Percentiles rank a stretch among this genome's conserved stretches.
phyloP scores from a whole-genome alignment of 2,888 invertebrate species.

The Epinotia ramella region DNA sequence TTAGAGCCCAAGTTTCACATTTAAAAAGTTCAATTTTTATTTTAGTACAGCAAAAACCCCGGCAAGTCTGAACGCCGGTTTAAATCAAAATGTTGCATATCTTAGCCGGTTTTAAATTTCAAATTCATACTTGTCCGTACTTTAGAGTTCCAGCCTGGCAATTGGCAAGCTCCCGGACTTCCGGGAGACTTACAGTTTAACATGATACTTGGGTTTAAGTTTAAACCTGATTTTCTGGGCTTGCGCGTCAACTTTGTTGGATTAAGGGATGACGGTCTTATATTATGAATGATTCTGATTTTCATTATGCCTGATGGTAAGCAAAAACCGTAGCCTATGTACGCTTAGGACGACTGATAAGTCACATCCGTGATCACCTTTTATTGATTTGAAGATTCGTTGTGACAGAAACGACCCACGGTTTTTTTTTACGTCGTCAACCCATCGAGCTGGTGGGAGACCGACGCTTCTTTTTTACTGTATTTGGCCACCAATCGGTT shows the following conservation, averaged over 20 bases:
- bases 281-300: background rate
- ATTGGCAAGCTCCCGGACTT: constrained; percentile 30
- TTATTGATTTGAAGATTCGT: too few species aligned
- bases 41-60: background rate
- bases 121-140: constrained; percentile 42
- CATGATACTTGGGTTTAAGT: constrained; percentile 29
- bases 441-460: too few species aligned
- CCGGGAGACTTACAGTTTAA: constrained; percentile 15
- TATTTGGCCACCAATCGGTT: too few species aligned
- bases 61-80: background rate
- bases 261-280: background rate
- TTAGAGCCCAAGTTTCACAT: too few species aligned
- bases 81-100: constrained; percentile 43
- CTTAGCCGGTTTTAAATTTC: constrained; percentile 43
- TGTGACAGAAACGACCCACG: too few species aligned
- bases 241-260: constrained; percentile 13
- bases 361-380: too few species aligned
- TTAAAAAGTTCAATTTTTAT: too few species aligned
- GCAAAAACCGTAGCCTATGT: too few species aligned
- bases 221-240: constrained; percentile 17
- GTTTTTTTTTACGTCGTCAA: too few species aligned
- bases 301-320: too few species aligned
- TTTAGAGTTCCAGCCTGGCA: constrained; percentile 28
- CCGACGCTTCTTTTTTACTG: too few species aligned
- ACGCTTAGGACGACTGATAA: too few species aligned